phyloP scores from a whole-genome alignment of 1,140 invertebrate genomes.

The Vollenhovia emeryi region DNA sequence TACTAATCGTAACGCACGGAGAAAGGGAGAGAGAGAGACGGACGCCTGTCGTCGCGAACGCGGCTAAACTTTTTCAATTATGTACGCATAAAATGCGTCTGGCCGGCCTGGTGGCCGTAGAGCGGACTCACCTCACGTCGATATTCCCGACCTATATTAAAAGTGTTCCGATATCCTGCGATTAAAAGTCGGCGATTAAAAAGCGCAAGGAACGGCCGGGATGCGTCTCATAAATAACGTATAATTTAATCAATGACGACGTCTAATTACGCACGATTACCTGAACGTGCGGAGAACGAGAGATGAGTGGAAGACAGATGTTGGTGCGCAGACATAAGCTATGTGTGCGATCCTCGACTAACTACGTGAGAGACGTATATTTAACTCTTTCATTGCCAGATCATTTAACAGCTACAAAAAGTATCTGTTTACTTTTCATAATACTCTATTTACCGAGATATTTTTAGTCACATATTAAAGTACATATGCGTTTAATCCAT shows the following conservation, averaged over 20 bases:
- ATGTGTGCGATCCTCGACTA: background rate
- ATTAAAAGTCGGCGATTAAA: constrained; percentile 5
- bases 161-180: constrained; percentile 7
- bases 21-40: constrained; percentile 15
- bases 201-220: background rate
- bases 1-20: constrained; percentile 28
- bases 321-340: background rate
- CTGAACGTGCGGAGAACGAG: constrained; percentile 20
- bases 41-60: constrained; percentile 39
- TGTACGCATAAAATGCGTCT: constrained; percentile 44
- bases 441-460: background rate
- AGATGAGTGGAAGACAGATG: background rate
- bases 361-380: background rate
- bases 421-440: background rate
- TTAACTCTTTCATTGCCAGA: background rate
- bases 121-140: constrained; percentile 1
- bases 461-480: background rate
- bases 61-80: constrained; percentile 65
- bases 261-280: constrained; percentile 22
- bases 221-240: constrained; percentile 3
- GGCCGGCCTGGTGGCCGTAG: background rate
- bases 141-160: constrained; percentile 37
- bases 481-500: background rate
- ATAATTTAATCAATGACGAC: constrained; percentile 33
- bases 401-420: background rate